Evolutionary conservation across 2,888 invertebrate genomes (phyloP), one percentile per base, ranked within the genome.

Genomic region (Eilema caniola): DNA sequence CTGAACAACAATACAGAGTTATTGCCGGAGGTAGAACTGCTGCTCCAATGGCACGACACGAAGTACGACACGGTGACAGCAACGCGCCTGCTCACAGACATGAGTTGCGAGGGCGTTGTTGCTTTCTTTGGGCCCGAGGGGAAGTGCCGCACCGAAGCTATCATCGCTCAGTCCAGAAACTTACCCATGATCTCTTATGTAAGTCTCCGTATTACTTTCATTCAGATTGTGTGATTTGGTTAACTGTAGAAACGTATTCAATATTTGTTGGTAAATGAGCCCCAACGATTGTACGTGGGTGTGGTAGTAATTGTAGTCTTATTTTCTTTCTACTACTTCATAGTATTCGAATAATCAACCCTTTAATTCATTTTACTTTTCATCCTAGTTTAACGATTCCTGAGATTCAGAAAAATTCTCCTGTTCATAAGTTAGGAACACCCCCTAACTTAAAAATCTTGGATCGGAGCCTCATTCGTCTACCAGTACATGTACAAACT

Each of bases 151-250:
- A 98, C 98, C n/a, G 99, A 99, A 92, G 99, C 99, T 68, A 98
- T 98, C 84, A 97, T 99, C 68, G 98, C 99, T 31, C 98, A 99
- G 89, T 97, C 99, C 62, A 97, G 98, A 90, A 99, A 99, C 95
- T 96, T 99, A 88, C 99, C 99, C 72, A 99, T 99, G 98, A 98
- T 99, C 92, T 98, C 99, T 89, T 99, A 99, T 94, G 99, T 99
- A 95, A 97, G 99, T 97, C 20, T 24, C 20, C 24, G 23, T n/a
- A 8, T 3, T 25, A 47, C 16, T 47, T 16, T 47, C 20, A 20
- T 20, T 20, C 20, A 5, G 20, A 7, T 53, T 10, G 20, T 53
- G n/a, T 8, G n/a, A 53, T 53, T n/a, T 53, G 8, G 2, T 53
- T 20, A 20, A 20, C 8, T 53, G 53, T 53, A 53, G n/a, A 10